Base-by-base conservation (phyloP, 2,797 vertebrate genomes). In the Naso thynnoides region DNA sequence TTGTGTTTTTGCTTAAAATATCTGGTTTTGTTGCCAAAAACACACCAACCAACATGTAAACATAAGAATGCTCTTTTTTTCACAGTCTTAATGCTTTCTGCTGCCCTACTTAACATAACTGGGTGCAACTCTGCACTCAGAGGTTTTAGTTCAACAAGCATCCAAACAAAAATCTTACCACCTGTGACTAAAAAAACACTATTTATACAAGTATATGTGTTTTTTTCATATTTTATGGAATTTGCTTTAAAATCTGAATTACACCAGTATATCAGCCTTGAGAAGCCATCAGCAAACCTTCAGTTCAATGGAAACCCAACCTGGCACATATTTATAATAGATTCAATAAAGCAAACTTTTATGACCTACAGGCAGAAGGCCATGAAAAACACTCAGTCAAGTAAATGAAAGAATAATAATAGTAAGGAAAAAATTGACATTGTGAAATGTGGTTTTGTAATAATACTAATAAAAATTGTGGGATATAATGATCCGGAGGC, bases 401-500 rank as follows among this genome's bases (percentile, higher is more conserved):
- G 82, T 85, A 85, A 89, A 93, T 91, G 78, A 87, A 88, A 91
- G 83, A 91, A 92, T 88, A 93, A 91, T 86, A 89, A 70, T 64
- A 78, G 65, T 63, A 39, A 66, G 71, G 65, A 71, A 61, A 86
- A 67, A 86, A 86, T 81, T 76, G 83, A 85, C 83, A 92, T 79
- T 85, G 60, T 88, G 83, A 93, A 93, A 89, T 91, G 88, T 73
- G 79, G 78, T 88, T 92, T 89, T 90, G 86, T 89, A 88, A 88
- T 88, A 88, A 87, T 56, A 83, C 84, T 74, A 91, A 90, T 91
- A 90, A 88, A 84, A 92, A 80, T 79, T 59, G 79, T 66, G 76
- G 81, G 80, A 76, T 83, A 82, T 90, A 87, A 91, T 87, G 86
- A 93, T 88, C 80, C 64, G 10, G 74, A 83, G 81, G 84, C 86